Evolutionary conservation across 2,797 vertebrate genomes (phyloP).

Genomic region (Falco peregrinus): DNA sequence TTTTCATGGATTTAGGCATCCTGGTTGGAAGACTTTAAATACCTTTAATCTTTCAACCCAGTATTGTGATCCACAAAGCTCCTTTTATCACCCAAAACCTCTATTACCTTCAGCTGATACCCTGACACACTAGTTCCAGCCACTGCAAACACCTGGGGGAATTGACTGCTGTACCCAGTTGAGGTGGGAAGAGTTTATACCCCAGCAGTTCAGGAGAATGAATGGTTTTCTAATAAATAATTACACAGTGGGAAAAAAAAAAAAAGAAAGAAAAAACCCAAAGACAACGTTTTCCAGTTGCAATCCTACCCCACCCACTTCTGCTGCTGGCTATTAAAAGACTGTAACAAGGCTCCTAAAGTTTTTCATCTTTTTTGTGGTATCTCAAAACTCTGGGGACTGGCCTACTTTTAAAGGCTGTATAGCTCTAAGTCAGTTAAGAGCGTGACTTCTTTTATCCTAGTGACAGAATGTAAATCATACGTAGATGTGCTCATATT

Average conservation of each 20-base stretch:
- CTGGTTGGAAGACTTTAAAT: not conserved
- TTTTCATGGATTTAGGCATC: not conserved
- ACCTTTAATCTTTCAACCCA: not conserved
- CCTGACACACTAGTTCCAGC: not conserved
- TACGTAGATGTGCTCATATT: not conserved
- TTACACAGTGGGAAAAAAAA: not conserved
- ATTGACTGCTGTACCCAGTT: not conserved
- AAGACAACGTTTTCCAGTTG: not conserved
- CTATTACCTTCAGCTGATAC: not conserved
- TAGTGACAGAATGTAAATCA: not conserved
- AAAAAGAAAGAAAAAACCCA: too few species aligned
- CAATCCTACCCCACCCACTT: not conserved
- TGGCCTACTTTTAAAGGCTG: not conserved
- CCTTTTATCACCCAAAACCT: not conserved
- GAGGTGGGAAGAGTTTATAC: not conserved
- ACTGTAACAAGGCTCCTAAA: not conserved
- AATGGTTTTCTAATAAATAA: not conserved
- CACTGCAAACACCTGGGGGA: not conserved
- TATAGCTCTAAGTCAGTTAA: not conserved
- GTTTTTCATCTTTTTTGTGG: not conserved
- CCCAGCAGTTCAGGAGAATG: not conserved
- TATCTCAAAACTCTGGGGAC: not conserved
- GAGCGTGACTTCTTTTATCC: not conserved
- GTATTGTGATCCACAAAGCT: not conserved
- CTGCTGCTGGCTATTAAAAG: not conserved